Evolutionary conservation across 2,797 vertebrate species (phyloP), one percentile per base, ranked within the genome.

Genomic region (Bryconaethiops microstoma): DNA sequence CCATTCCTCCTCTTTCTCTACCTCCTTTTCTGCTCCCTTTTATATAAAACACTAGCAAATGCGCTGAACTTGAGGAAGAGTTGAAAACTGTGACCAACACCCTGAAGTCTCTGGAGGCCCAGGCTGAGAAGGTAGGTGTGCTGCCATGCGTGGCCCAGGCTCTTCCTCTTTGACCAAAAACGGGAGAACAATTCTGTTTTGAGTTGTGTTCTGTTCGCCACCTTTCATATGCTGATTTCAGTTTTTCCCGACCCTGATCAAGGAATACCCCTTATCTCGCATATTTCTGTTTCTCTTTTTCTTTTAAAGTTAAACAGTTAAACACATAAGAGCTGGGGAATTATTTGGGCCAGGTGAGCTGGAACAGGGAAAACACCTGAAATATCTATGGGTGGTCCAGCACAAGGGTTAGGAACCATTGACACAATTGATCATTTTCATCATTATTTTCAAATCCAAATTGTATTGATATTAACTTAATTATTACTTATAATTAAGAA

Each of bases 11-110:
- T 85, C 75, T 52, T 88, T 77, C 84, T 69, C 13, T 89, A 91
- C 91, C 91, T 88, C 84, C 86, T 87, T 80, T 86, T 88, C 86
- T 88, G 82, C 88, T 89, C 91, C 89, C 92, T 85, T 92, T 87
- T 86, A 88, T 93, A 92, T 88, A 90, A 96, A 96, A 96, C 94
- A 87, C 93, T 96, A 99, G 98, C 96, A 99, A 99, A 98, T 99
- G 97, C 95, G 91, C 96, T 95, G 98, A 99, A 92, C 97, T 99
- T 96, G 98, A 99, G 96, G 98, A 99, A 95, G 98, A 99, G 91
- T 96, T 99, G 97, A 99, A 99, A 99, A 99, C 97, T 95, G 98
- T 99, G 96, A 98, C 96, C 95, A 99, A 99, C 97, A 99, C 97
- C 95, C 94, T 99, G 95, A 99, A 99, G 96, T 99, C 98, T 91